Base-by-base conservation (phyloP, 30 jellyfish, hydroid and myxozoan species). In the Aurelia sp. region DNA sequence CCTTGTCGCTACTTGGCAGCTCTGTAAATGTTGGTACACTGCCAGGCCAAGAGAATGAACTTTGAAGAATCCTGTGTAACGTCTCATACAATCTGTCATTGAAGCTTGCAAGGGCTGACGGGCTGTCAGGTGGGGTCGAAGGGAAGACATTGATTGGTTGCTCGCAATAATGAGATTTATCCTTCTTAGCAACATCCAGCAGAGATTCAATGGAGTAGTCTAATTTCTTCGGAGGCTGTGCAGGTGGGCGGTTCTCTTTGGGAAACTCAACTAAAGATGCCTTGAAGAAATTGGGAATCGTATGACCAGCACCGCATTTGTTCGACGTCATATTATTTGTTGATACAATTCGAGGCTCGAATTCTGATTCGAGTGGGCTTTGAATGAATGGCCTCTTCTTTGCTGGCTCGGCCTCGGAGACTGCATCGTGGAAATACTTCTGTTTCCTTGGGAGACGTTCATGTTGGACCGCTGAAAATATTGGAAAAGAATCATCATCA, bases 391-490 rank as follows among this genome's bases (percentile, higher is more conserved):
- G 78, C 52, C 64, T 76, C 76, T 76, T 76, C 51, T 76, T 76
- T 1, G 64, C 20, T 55, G 86, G 66, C 37, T 76, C 76, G 30
- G 37, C 86, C 27, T 59, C 47, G 20, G 61, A 19, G 79, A 12
- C 40, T 23, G 55, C 60, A 11, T 71, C 74, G 53, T 64, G 30
- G 48, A 57, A 47, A 60, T 11, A 76, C 73, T 52, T 82, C 66
- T 73, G 86, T 33, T 73, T 86, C 11, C 92, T 79, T 11, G 98
- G 96, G 5, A 87, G 86, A 30, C 98, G 62, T 71, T 93, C 98
- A 77, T 93, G 98, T 52, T 93, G 98, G 9, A 93, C 98, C 3
- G 98, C 98, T 93, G 81, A 3, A 62, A 70, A 57, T 41, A 66
- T 48, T 22, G 58, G 50, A 13, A 47, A 17, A 66, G 23, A 15